phyloP scores from a whole-genome alignment of 2,888 invertebrate genomes.

The Tiliacea aurago region DNA sequence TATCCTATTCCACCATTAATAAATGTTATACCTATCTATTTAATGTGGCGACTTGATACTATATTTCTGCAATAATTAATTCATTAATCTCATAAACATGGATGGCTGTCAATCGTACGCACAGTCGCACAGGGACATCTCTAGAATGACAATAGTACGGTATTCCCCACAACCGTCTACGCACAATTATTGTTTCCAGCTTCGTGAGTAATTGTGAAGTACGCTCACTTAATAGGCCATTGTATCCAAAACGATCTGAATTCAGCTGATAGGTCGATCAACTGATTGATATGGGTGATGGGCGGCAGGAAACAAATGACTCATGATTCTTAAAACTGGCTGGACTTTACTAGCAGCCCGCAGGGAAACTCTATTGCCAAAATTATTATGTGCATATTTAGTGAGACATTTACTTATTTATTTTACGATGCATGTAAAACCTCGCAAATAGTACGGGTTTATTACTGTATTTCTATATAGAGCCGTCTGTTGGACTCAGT shows the following conservation, averaged over 20 bases:
- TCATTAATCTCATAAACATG: slow-evolving; percentile 49
- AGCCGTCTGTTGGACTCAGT: slow-evolving; percentile 29
- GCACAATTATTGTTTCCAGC: slow-evolving; percentile 57
- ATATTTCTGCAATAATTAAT: slow-evolving; percentile 29
- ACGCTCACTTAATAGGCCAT: slow-evolving; percentile 35
- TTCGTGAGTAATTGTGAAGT: slow-evolving; percentile 63
- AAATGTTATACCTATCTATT: neutral
- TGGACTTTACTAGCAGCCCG: slow-evolving; percentile 12
- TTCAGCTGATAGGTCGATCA: slow-evolving; percentile 20
- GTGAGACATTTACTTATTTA: slow-evolving; percentile 4
- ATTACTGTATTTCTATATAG: slow-evolving; percentile 22
- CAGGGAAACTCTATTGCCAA: slow-evolving; percentile 21
- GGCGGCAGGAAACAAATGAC: slow-evolving; percentile 20
- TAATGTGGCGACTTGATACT: neutral
- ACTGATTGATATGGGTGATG: slow-evolving; percentile 32
- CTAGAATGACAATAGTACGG: slow-evolving; percentile 82
- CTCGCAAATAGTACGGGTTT: slow-evolving; percentile 18
- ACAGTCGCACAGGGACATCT: slow-evolving; percentile 64
- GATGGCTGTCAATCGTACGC: slow-evolving; percentile 43
- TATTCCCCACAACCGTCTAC: slow-evolving; percentile 77
- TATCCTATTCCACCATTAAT: no score
- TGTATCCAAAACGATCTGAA: slow-evolving; percentile 57
- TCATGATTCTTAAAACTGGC: slow-evolving; percentile 34
- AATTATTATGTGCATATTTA: slow-evolving; percentile 22
- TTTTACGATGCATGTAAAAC: slow-evolving; percentile 16